Evolutionary conservation across 1,140 invertebrate species (phyloP).

Genomic region (Brachionus asplanchnoidis): DNA sequence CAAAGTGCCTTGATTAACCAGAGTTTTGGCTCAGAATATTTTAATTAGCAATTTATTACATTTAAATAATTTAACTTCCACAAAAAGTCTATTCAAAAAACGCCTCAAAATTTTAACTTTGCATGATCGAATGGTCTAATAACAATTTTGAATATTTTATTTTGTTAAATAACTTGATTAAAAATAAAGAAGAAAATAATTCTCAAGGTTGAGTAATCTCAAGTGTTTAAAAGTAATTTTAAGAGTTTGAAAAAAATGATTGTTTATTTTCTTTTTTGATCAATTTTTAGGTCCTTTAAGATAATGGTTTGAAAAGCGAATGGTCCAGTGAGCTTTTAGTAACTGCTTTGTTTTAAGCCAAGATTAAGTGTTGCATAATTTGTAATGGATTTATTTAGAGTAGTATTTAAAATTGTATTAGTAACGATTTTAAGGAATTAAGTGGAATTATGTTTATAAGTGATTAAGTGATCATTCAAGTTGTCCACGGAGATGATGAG

Average conservation of each 20-base stretch:
- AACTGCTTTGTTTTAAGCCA: background rate
- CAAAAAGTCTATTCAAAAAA: background rate
- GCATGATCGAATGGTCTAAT: background rate
- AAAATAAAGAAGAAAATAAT: background rate
- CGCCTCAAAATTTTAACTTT: background rate
- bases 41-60: no score
- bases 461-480: constrained; percentile 1
- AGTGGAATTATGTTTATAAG: background rate
- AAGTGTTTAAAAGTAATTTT: background rate
- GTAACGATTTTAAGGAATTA: background rate
- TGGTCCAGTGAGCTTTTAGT: background rate
- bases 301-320: background rate
- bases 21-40: no score
- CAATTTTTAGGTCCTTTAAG: background rate
- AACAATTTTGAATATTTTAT: background rate
- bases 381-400: background rate
- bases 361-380: background rate
- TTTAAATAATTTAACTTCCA: no score
- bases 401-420: constrained; percentile 1
- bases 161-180: background rate
- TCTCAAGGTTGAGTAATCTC: background rate
- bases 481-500: background rate
- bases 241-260: background rate
- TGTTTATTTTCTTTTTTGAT: background rate
- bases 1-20: no score